Evolutionary conservation across 2,888 invertebrate species (phyloP), one percentile per base, ranked within the genome.

Genomic region (Zootermopsis nevadensis): DNA sequence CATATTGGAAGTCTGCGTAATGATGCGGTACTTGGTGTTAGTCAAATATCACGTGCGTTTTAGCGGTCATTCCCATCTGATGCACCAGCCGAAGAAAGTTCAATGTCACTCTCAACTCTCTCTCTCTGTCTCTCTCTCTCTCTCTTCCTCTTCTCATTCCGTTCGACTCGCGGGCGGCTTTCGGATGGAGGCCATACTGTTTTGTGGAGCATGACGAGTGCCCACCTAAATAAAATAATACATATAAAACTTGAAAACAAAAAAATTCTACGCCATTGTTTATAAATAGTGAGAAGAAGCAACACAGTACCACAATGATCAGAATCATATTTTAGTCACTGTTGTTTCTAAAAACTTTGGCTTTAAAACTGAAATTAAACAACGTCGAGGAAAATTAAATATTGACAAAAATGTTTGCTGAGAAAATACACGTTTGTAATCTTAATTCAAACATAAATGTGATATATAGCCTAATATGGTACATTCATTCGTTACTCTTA

Each of bases 1-100:
- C 60, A 60, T 60, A 60, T 27, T 60, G 60, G 67, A 35, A 80
- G 35, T 33, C 60, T 33, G 55, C 3, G 38, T 35, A 38, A 31
- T 33, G 31, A 33, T 72, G 33, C 8, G 27, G 67, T 1, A 2
- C 38, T 67, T 72, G n/a, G 74, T 35, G 74, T 42, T 74, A 35
- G n/a, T 79, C 53, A 31, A 55, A 53, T n/a, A 30, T 83, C 81
- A 83, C 83, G 80, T 83, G 81, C 66, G 42, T 76, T 83, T 83
- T 66, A 76, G 81, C 83, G 84, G 83, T 83, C 83, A 81, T 83
- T 84, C 84, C 74, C 84, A 80, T 84, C 79, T n/a, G 74, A 74
- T 74, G 35, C 79, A 38, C 38, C 81, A n/a, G 55, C 33, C 48
- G 79, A 82, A 66, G 83, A 84, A 82, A 84, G 84, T 83, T 84